A percentile compares a stretch with the other conserved stretches of the same genome.
phyloP scores from a whole-genome alignment of 2,797 vertebrate species.

The Craterocephalus amniculus region DNA sequence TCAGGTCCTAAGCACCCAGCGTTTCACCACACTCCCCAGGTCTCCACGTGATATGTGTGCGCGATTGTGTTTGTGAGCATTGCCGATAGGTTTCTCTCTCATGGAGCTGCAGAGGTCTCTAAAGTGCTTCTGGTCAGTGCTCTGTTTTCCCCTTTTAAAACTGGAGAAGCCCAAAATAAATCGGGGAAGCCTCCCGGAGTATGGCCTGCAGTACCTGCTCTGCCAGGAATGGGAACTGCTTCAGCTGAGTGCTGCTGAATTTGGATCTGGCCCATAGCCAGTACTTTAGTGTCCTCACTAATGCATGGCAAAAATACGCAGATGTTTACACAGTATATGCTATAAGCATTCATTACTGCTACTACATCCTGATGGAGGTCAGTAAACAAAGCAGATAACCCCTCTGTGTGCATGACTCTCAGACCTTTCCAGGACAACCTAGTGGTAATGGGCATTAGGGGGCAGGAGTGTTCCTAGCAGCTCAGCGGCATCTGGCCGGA shows the following conservation, averaged over 20 bases:
- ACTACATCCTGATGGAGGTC: conserved; percentile 34
- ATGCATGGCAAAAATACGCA: conserved; percentile 21
- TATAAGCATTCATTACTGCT: conserved; percentile 18
- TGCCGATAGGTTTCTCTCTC: conserved; percentile 57
- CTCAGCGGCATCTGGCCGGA: conserved; percentile 79
- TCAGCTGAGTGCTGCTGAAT: conserved; percentile 17
- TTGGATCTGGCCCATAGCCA: conserved; percentile 19
- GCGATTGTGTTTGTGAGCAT: conserved; percentile 44
- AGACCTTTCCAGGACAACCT: conserved; percentile 57
- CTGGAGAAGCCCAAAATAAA: conserved; percentile 78
- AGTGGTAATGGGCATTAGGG: conserved; percentile 58
- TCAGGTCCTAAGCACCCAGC: conserved; percentile 70
- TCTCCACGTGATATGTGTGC: conserved; percentile 56
- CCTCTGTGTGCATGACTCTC: conserved; percentile 45
- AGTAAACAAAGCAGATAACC: conserved; percentile 49
- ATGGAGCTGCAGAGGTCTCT: conserved; percentile 62
- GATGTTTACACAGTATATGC: conserved; percentile 26
- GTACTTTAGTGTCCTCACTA: conserved; percentile 14
- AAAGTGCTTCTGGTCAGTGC: conserved; percentile 72
- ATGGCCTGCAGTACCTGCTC: conserved; percentile 11
- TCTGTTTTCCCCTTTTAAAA: conserved; percentile 70
- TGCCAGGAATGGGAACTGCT: conserved; percentile 31
- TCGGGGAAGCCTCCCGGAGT: conserved; percentile 45
- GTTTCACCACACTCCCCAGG: conserved; percentile 63
- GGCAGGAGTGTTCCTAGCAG: conserved; percentile 55